These are phyloP conservation scores for Druceiella hillmani DNA, from an alignment of 2,888 invertebrate genomes.

Conservation along the genomic window DNA sequence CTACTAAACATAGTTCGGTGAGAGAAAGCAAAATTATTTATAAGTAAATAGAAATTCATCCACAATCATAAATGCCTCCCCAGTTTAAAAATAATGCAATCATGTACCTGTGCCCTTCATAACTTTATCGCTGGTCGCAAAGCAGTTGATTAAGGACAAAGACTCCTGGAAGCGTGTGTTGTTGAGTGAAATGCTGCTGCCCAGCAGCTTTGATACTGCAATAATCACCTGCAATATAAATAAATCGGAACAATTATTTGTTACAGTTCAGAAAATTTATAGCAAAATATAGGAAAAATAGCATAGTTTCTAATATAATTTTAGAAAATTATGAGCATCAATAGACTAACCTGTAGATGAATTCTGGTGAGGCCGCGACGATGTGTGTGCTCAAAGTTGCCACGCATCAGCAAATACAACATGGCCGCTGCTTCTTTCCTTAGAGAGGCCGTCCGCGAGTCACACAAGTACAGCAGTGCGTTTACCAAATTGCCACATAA, in stretches of 20 bases:
- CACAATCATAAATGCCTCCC: not conserved
- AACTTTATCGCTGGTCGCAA: conserved; percentile 87
- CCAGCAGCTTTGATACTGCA: conserved; percentile 90
- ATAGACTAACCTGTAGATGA: conserved; percentile 73
- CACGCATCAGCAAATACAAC: conserved; percentile 87
- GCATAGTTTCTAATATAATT: not conserved
- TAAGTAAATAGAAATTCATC: no score
- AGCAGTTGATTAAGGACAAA: conserved; percentile 86
- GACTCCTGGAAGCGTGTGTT: conserved; percentile 95
- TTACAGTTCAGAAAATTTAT: conserved; percentile 2
- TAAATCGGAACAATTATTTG: not conserved
- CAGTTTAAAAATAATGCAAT: not conserved
- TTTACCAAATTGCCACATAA: conserved; percentile 78
- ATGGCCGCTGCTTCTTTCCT: conserved; percentile 90
- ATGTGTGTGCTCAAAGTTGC: conserved; percentile 86
- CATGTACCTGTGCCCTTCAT: conserved; percentile 82
- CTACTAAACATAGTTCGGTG: no score
- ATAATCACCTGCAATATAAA: conserved; percentile 71
- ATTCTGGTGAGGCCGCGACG: conserved; percentile 82
- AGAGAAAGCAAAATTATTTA: no score
- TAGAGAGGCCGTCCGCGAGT: conserved; percentile 76
- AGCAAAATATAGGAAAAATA: no score
- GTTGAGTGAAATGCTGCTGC: conserved; percentile 84
- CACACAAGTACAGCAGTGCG: conserved; percentile 77
- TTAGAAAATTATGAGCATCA: not conserved